Evolutionary conservation across 2,888 invertebrate genomes (phyloP).

Genomic region (Cosmorhoe ocellata): DNA sequence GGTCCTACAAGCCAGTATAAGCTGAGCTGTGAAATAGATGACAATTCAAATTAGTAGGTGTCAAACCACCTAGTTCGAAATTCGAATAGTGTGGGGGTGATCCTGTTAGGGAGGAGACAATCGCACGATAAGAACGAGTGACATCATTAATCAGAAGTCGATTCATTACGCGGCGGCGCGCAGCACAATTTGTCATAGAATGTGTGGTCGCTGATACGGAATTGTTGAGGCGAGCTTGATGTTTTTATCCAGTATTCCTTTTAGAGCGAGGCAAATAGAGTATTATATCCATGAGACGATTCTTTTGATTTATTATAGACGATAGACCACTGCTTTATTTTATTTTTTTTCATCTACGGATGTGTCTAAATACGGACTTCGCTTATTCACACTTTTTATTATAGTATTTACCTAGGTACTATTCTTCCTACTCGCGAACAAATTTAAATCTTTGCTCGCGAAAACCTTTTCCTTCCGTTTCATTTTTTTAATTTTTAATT

Average conservation of each 20-base stretch:
- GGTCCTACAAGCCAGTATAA: constrained; percentile 13
- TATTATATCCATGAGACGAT: neutral
- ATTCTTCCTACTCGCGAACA: too few species aligned
- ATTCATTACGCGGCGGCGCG: constrained; percentile 63
- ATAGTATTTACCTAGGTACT: too few species aligned
- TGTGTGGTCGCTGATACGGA: constrained; percentile 57
- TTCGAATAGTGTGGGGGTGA: constrained; percentile 50
- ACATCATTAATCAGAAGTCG: constrained; percentile 76
- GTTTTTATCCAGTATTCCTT: constrained; percentile 29
- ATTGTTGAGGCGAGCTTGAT: constrained; percentile 36
- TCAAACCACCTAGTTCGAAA: constrained; percentile 19
- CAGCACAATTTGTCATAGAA: constrained; percentile 72
- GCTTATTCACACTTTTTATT: too few species aligned
- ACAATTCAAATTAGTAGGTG: constrained; percentile 25
- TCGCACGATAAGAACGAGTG: constrained; percentile 63
- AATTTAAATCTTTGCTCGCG: too few species aligned
- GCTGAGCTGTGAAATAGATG: constrained; percentile 31
- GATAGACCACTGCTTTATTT: neutral
- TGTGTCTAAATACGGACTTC: too few species aligned
- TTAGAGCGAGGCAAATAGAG: constrained; percentile 9
- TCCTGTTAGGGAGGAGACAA: constrained; percentile 72
- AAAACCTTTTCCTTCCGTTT: too few species aligned
- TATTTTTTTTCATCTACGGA: too few species aligned
- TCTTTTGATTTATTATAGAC: neutral
- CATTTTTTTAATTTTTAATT: too few species aligned